phyloP scores from a whole-genome alignment of 2,113 vertebrate genomes.

The Euleptes europaea region DNA sequence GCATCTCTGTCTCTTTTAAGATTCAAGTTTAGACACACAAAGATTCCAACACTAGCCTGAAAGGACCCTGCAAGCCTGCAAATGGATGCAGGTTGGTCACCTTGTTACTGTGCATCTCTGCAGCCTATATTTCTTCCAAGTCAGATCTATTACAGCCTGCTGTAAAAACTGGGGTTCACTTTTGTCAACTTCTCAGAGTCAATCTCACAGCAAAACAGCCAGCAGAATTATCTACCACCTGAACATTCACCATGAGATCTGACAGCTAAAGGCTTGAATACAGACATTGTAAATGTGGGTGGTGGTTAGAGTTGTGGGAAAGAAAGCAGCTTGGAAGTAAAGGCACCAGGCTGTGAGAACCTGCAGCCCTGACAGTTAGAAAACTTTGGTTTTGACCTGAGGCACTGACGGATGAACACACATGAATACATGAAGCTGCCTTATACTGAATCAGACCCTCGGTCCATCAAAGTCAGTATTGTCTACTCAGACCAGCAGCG shows the following conservation, averaged over 20 bases:
- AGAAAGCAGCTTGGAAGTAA: neutral
- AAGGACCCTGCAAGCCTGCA: neutral
- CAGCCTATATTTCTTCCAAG: neutral
- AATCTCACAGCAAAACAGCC: neutral
- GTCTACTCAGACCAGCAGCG: too few relatives aligned
- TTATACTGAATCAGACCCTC: too few relatives aligned
- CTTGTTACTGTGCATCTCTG: neutral
- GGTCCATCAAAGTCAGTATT: too few relatives aligned
- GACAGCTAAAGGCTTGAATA: neutral
- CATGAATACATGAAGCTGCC: too few relatives aligned
- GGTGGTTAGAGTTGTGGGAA: neutral
- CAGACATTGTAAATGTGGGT: neutral
- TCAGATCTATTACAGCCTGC: neutral
- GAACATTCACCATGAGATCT: neutral
- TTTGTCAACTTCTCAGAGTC: neutral
- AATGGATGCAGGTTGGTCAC: neutral
- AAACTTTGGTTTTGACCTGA: conserved; percentile 21
- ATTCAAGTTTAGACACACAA: neutral
- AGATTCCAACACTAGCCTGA: neutral
- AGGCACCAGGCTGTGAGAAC: neutral
- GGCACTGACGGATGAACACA: neutral
- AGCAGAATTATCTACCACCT: neutral
- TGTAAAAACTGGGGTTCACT: conserved; percentile 2
- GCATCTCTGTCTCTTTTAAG: neutral
- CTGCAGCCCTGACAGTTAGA: neutral